Percentiles rank a stretch among this genome's conserved stretches.
Evolutionary conservation across 2,888 invertebrate genomes (phyloP).

Genomic region (Latrodectus elegans): DNA sequence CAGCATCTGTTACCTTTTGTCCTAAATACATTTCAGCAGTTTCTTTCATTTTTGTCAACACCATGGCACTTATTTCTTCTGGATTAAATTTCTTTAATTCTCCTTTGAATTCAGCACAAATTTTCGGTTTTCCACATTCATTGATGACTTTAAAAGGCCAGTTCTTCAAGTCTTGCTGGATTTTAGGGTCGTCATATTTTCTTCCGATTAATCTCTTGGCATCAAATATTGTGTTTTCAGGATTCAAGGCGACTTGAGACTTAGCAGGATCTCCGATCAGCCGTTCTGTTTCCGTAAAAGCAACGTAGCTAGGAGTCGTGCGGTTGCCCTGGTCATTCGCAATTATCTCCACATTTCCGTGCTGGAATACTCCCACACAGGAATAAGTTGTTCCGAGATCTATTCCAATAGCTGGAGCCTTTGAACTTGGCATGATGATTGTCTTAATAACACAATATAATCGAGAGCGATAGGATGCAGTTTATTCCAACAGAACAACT

Average conservation of each 20-base stretch:
- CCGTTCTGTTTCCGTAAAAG: constrained; percentile 88
- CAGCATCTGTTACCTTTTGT: constrained; percentile 81
- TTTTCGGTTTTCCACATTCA: constrained; percentile 77
- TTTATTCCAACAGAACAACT: too few species aligned
- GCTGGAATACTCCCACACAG: constrained; percentile 87
- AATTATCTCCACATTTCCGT: constrained; percentile 88
- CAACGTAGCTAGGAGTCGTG: constrained; percentile 89
- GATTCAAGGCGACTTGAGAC: constrained; percentile 85
- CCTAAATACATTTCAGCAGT: constrained; percentile 85
- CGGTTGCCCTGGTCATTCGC: constrained; percentile 89
- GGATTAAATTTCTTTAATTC: constrained; percentile 80
- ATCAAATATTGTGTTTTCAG: constrained; percentile 85
- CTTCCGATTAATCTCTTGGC: constrained; percentile 89
- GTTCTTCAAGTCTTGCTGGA: constrained; percentile 86
- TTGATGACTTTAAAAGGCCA: constrained; percentile 87
- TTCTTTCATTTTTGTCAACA: constrained; percentile 80
- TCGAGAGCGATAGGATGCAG: too few species aligned
- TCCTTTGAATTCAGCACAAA: constrained; percentile 72
- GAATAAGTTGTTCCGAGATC: constrained; percentile 91
- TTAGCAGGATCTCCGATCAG: constrained; percentile 91
- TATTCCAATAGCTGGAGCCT: constrained; percentile 80
- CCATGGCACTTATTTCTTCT: constrained; percentile 84
- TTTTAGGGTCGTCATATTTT: constrained; percentile 84
- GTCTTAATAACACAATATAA: background rate
- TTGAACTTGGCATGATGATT: constrained; percentile 24